These are phyloP conservation scores for Nephrotoma appendiculata DNA, from an alignment of 2,888 invertebrate species.

Conservation along the genomic window DNA sequence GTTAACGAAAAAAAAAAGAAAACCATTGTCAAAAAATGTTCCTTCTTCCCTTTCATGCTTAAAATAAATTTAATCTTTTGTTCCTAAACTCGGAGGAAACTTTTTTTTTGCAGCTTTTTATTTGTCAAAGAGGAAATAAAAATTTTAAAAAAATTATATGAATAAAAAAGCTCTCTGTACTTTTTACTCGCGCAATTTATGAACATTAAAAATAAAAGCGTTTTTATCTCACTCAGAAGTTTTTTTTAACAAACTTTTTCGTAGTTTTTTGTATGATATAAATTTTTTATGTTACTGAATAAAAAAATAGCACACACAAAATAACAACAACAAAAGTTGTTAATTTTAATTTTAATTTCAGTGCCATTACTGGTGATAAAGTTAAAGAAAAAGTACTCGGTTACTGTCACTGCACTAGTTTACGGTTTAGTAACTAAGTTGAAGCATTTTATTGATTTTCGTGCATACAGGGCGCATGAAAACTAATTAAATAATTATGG, in stretches of 20 bases:
- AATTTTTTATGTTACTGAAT: neutral
- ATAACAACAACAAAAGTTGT: neutral
- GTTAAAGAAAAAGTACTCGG: neutral
- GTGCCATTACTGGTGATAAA: neutral
- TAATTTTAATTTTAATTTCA: neutral
- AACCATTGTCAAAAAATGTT: neutral
- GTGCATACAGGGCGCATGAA: neutral
- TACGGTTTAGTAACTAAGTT: neutral
- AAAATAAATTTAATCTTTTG: neutral
- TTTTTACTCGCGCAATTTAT: neutral
- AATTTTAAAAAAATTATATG: neutral
- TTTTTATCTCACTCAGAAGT: neutral
- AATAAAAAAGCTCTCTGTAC: neutral
- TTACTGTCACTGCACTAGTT: neutral
- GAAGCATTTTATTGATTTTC: neutral
- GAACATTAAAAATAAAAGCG: neutral
- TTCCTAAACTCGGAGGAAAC: neutral
- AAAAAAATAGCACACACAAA: neutral
- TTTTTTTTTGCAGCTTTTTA: neutral
- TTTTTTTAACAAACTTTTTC: neutral
- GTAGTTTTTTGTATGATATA: neutral
- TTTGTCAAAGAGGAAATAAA: neutral
- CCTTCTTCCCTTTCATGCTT: neutral
- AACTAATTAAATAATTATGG: neutral
- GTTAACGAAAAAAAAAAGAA: neutral